These are phyloP conservation scores for Pristionchus japonicus DNA, from an alignment of 2,888 invertebrate species.

Conservation along the genomic window DNA sequence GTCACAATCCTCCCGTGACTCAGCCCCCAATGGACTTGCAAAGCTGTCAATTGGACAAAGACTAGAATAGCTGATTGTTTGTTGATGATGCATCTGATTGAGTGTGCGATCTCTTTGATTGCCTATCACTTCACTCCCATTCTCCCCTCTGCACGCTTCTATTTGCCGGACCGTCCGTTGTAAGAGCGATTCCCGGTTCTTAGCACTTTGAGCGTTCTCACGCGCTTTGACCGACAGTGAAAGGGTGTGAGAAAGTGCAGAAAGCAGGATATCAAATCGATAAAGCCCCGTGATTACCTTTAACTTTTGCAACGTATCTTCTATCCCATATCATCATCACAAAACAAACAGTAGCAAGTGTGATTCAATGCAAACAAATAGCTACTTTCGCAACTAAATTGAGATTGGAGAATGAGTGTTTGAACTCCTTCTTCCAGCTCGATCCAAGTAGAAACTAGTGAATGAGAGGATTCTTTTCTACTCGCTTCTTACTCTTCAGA, in stretches of 20 bases:
- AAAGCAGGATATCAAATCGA: not conserved
- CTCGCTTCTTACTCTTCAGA: too few species aligned
- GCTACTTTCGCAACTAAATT: not conserved
- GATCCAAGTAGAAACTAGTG: too few species aligned
- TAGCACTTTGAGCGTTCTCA: not conserved
- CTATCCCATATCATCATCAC: not conserved
- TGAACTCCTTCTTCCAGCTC: not conserved
- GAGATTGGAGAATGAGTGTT: not conserved
- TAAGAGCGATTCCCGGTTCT: conserved; percentile 10
- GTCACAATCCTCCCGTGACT: not conserved
- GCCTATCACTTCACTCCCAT: not conserved
- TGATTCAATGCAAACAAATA: conserved; percentile 5
- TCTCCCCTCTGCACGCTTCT: not conserved
- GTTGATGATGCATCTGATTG: not conserved
- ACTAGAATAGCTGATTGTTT: conserved; percentile 1
- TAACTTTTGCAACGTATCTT: not conserved
- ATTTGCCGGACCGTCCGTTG: not conserved
- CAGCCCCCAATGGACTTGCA: not conserved
- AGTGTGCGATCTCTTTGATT: not conserved
- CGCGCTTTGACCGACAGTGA: not conserved
- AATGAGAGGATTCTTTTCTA: too few species aligned
- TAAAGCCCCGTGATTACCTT: not conserved
- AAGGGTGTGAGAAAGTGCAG: not conserved
- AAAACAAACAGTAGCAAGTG: not conserved
- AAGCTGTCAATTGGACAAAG: not conserved